These are phyloP conservation scores for Psammodynastes pulverulentus DNA, from an alignment of 2,113 vertebrate genomes.

Conservation along the genomic window DNA sequence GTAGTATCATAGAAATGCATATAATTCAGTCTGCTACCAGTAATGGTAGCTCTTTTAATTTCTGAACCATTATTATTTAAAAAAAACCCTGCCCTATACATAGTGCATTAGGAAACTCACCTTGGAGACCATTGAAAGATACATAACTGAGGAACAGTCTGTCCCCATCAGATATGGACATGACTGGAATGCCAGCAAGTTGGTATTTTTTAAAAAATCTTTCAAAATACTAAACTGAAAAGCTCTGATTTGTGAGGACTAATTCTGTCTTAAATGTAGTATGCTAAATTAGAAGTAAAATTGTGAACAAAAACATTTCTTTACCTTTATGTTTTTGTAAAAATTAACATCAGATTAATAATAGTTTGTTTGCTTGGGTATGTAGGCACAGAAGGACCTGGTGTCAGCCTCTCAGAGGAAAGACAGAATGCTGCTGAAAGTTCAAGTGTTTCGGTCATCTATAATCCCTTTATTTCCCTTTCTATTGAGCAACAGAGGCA, in stretches of 20 bases:
- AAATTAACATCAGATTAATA: not conserved
- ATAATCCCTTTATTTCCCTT: constrained; percentile 88
- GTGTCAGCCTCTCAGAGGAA: constrained; percentile 85
- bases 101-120: not conserved
- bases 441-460: constrained; percentile 79
- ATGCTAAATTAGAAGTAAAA: not conserved
- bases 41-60: not conserved
- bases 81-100: not conserved
- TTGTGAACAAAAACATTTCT: not conserved
- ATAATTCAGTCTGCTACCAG: not conserved
- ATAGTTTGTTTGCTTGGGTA: constrained; percentile 6
- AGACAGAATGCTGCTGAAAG: constrained; percentile 86
- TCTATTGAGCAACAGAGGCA: constrained; percentile 97
- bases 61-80: not conserved
- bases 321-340: not conserved
- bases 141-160: not conserved
- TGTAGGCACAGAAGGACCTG: constrained; percentile 88
- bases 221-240: not conserved
- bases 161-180: not conserved
- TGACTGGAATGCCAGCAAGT: not conserved
- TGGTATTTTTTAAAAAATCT: not conserved
- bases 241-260: not conserved
- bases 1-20: not conserved
- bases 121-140: not conserved
- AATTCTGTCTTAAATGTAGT: not conserved